Evolutionary conservation across 2,113 vertebrate genomes (phyloP).

Genomic region (Alces alces): DNA sequence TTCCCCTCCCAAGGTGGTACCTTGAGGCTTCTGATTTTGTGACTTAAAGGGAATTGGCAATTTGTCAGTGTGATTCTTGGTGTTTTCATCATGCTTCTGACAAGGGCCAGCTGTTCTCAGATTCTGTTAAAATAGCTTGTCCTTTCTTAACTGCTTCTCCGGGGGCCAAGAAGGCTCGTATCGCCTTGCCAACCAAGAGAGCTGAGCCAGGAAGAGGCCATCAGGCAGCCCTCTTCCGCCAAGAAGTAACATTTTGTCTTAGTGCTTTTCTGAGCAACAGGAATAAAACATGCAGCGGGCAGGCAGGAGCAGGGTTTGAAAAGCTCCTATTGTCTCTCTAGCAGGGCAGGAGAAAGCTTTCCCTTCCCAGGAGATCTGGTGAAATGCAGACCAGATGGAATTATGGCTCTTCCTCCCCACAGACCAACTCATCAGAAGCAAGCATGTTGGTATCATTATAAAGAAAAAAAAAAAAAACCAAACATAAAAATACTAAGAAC

Average conservation of each 20-base stretch:
- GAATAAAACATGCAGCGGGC: not conserved
- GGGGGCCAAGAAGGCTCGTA: not conserved
- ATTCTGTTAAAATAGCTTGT: slow-evolving; percentile 4
- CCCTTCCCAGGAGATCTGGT: not conserved
- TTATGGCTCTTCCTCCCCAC: not conserved
- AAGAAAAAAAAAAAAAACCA: not conserved
- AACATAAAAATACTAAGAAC: not conserved
- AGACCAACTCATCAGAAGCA: not conserved
- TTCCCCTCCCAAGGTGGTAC: slow-evolving; percentile 25
- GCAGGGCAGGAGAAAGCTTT: not conserved
- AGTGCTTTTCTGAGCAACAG: not conserved
- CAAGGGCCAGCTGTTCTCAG: not conserved
- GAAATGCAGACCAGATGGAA: not conserved
- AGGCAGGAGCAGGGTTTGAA: not conserved
- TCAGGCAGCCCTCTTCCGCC: not conserved
- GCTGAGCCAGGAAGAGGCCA: not conserved
- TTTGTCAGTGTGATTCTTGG: slow-evolving; percentile 59
- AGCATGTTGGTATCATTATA: not conserved
- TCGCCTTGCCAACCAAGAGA: not conserved
- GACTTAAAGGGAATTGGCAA: slow-evolving; percentile 59
- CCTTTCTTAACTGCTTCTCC: not conserved
- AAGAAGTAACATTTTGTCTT: slow-evolving; percentile 31
- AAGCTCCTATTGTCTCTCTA: not conserved
- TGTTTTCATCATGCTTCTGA: slow-evolving; percentile 39
- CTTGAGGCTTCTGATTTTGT: slow-evolving; percentile 65